A percentile compares a stretch with the other conserved stretches of the same genome.
phyloP scores from a whole-genome alignment of 2,888 invertebrate genomes.

The Ctena decussata region DNA sequence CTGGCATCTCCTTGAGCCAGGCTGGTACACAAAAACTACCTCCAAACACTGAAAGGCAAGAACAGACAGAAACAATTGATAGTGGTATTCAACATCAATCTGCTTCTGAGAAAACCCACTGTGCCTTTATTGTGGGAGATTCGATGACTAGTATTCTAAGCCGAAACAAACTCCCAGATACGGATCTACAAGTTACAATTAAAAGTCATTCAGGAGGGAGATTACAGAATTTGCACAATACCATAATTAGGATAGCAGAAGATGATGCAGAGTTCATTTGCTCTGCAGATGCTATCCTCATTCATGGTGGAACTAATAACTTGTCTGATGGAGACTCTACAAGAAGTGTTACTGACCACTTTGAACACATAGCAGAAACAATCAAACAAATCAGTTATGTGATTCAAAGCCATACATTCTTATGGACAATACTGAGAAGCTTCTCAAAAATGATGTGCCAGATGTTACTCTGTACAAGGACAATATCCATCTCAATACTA shows the following conservation, averaged over 20 bases:
- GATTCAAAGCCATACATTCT: no score
- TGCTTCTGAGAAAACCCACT: no score
- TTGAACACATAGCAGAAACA: not conserved
- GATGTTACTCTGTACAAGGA: no score
- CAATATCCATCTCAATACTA: no score
- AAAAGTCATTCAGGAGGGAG: not conserved
- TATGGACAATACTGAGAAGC: no score
- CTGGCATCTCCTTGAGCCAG: no score
- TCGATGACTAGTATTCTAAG: not conserved
- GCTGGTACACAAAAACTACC: no score
- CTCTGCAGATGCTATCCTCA: not conserved
- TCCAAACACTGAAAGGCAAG: no score
- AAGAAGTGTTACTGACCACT: not conserved
- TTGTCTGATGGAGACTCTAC: not conserved
- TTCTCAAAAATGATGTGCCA: no score
- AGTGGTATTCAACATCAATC: no score
- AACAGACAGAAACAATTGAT: no score
- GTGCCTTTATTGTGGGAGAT: not conserved
- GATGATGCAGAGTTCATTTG: not conserved
- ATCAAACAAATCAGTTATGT: not conserved
- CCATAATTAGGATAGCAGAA: no score
- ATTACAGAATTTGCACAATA: not conserved
- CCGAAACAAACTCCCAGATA: not conserved
- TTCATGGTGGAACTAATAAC: slow-evolving; percentile 1
- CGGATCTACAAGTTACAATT: not conserved